phyloP scores from a whole-genome alignment of 2,888 invertebrate species.

The Marasmarcha lunaedactyla region DNA sequence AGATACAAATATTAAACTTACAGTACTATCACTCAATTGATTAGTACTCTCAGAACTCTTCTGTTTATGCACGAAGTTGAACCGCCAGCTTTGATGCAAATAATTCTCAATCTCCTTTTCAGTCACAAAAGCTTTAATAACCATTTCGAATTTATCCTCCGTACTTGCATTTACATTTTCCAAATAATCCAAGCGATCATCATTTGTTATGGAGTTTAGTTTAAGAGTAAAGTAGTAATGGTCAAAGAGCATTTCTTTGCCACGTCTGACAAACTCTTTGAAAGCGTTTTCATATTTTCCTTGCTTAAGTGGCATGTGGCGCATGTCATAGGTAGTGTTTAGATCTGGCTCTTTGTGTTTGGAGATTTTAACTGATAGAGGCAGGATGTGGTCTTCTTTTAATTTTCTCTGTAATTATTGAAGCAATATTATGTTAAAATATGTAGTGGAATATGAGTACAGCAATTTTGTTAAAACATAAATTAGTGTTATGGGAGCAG shows the following conservation, averaged over 20 bases:
- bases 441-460: no score
- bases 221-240: conserved; percentile 29
- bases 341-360: conserved; percentile 37
- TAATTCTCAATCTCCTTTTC: conserved; percentile 54
- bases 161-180: conserved; percentile 44
- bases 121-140: conserved; percentile 33
- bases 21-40: conserved; percentile 21
- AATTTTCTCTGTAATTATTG: conserved; percentile 41
- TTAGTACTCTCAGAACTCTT: no score
- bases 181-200: conserved; percentile 35
- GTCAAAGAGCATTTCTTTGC: conserved; percentile 50
- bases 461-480: no score
- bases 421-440: no score
- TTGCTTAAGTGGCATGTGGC: conserved; percentile 38
- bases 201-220: conserved; percentile 22
- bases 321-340: conserved; percentile 39
- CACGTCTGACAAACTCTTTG: conserved; percentile 45
- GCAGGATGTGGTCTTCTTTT: conserved; percentile 40
- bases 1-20: no score
- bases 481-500: no score
- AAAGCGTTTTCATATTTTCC: conserved; percentile 46
- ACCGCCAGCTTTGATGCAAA: conserved; percentile 52
- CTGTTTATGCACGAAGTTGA: conserved; percentile 39
- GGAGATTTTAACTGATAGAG: conserved; percentile 34
- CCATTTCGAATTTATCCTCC: conserved; percentile 48